Percentiles rank a stretch among this genome's conserved stretches.
These are phyloP conservation scores for Prietella phreatophila DNA, from an alignment of 2,113 vertebrate species.

Conservation along the genomic window DNA sequence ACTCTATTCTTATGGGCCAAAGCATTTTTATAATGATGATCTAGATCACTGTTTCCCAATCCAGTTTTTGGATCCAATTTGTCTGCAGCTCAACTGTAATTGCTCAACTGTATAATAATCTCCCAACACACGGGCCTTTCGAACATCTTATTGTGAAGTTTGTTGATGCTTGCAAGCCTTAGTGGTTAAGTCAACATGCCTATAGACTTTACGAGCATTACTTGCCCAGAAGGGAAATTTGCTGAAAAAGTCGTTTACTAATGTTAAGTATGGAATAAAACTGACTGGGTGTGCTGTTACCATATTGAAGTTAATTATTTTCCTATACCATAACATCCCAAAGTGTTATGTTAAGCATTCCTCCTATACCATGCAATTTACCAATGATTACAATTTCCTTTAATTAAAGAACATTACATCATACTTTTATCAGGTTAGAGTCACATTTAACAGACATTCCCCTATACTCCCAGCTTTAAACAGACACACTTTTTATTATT, in stretches of 20 bases:
- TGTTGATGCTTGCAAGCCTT: neutral
- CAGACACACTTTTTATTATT: neutral
- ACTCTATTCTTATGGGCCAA: slow-evolving; percentile 4
- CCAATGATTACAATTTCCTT: neutral
- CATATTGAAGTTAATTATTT: neutral
- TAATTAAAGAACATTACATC: neutral
- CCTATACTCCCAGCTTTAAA: too few species aligned
- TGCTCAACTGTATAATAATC: neutral
- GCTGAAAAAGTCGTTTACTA: neutral
- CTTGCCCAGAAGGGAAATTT: neutral
- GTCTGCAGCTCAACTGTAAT: neutral
- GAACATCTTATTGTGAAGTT: neutral
- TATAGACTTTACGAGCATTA: neutral
- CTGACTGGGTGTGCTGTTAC: neutral
- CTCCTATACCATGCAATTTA: neutral
- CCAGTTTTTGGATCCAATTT: neutral
- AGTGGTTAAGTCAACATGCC: neutral
- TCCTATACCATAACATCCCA: neutral
- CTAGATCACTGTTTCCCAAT: slow-evolving; percentile 19
- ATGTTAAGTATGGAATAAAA: neutral
- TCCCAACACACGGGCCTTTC: neutral
- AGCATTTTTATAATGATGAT: neutral
- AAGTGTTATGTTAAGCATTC: neutral
- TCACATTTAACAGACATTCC: neutral
- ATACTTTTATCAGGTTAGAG: neutral